Evolutionary conservation across 2,888 invertebrate genomes (phyloP).

Genomic region (Tupiocoris notatus): DNA sequence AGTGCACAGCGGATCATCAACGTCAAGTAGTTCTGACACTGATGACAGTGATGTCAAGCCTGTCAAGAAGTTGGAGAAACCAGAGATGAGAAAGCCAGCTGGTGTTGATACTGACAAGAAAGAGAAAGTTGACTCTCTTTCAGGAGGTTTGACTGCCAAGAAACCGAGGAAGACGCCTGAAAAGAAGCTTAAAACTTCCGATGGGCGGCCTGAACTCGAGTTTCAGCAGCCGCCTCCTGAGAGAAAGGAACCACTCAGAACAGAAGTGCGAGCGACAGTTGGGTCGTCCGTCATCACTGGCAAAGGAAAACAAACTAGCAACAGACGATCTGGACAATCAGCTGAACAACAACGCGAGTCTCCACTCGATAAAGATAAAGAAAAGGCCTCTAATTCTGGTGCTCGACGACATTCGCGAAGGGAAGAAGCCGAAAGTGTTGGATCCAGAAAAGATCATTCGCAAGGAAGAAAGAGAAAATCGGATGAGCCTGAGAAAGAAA

Average conservation of each 20-base stretch:
- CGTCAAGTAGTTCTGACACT: constrained; percentile 58
- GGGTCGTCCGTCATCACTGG: neutral
- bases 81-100: constrained; percentile 26
- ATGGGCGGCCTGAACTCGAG: constrained; percentile 71
- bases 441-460: constrained; percentile 37
- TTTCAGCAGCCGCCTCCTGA: constrained; percentile 70
- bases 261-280: constrained; percentile 3
- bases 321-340: constrained; percentile 3
- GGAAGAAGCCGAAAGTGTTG: constrained; percentile 40
- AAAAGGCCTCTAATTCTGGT: constrained; percentile 37
- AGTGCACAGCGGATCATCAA: constrained; percentile 63
- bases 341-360: constrained; percentile 39
- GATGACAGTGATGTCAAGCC: constrained; percentile 55
- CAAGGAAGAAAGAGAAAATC: constrained; percentile 56
- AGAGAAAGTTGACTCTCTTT: constrained; percentile 46
- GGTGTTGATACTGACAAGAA: neutral
- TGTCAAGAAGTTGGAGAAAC: constrained; percentile 45
- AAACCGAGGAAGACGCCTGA: constrained; percentile 68
- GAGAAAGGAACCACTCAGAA: constrained; percentile 69
- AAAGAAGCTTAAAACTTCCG: constrained; percentile 82
- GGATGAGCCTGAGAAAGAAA: constrained; percentile 51
- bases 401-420: constrained; percentile 45
- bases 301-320: constrained; percentile 55
- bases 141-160: constrained; percentile 53
- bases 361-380: constrained; percentile 24